Percentiles rank a stretch among this genome's conserved stretches.
These are phyloP conservation scores for Kryphioiulus occultus DNA, from an alignment of 2,888 invertebrate genomes.

Conservation along the genomic window DNA sequence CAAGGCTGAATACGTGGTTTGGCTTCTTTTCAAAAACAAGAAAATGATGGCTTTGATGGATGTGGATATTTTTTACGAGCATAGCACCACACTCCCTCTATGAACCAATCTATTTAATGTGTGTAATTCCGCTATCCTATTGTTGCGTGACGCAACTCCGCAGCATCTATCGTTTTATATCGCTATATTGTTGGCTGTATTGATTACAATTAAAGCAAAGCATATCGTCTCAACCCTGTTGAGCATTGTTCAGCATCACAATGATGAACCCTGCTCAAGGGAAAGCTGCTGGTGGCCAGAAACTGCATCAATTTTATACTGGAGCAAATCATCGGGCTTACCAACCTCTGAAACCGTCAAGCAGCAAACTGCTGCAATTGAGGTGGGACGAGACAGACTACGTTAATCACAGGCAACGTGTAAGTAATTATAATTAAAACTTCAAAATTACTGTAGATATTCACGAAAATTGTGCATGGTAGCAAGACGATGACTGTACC, in stretches of 20 bases:
- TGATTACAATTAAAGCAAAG: constrained; percentile 7
- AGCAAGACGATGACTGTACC: no score
- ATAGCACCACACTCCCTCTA: constrained; percentile 27
- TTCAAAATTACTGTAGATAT: no score
- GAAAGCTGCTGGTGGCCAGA: not conserved
- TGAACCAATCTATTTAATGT: constrained; percentile 37
- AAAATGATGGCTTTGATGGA: constrained; percentile 18
- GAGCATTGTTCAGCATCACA: not conserved
- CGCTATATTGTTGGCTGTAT: not conserved
- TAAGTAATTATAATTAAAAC: constrained; percentile 20
- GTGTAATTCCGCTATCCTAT: constrained; percentile 1
- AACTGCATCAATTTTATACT: not conserved
- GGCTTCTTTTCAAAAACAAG: not conserved
- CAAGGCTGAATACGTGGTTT: not conserved
- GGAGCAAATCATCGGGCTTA: not conserved
- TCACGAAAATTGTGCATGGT: no score
- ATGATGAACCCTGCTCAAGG: not conserved
- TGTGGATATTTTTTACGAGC: constrained; percentile 7
- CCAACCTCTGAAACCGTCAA: constrained; percentile 37
- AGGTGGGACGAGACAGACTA: constrained; percentile 29
- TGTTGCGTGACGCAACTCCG: constrained; percentile 2
- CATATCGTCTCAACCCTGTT: constrained; percentile 32
- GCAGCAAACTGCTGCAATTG: constrained; percentile 43
- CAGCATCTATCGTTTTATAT: not conserved
- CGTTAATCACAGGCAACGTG: constrained; percentile 39